Percentiles rank a stretch among this genome's conserved stretches.
Evolutionary conservation across 30 jellyfish, hydroid and myxozoan genomes (phyloP).

Genomic region (Chrysaora quinquecirrha): DNA sequence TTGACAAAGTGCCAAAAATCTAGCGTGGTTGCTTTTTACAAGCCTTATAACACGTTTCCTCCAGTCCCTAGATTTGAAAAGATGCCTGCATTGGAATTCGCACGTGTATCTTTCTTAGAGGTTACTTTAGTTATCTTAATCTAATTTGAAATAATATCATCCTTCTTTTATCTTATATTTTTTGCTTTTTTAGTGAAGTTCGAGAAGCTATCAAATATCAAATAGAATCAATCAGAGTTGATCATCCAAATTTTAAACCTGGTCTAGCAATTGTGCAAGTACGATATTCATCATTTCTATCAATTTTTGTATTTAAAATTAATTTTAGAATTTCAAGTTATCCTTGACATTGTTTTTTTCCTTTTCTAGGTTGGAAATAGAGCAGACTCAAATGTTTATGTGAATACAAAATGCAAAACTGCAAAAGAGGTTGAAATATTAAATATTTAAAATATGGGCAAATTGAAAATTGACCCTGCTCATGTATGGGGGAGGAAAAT

Average conservation of each 20-base stretch:
- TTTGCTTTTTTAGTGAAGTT: slow-evolving; percentile 44
- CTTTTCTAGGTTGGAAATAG: slow-evolving; percentile 88
- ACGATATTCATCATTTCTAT: not conserved
- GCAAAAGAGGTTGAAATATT: slow-evolving; percentile 82
- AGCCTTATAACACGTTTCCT: too few species aligned
- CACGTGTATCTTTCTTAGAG: too few species aligned
- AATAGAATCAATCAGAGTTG: slow-evolving; percentile 42
- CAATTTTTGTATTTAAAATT: not conserved
- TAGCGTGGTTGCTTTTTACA: too few species aligned
- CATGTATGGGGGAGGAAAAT: too few species aligned
- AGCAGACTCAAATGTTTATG: slow-evolving; percentile 94
- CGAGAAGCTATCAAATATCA: slow-evolving; percentile 40
- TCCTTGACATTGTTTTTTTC: not conserved
- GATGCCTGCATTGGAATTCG: too few species aligned
- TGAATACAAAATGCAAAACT: slow-evolving; percentile 83
- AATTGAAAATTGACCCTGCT: not conserved
- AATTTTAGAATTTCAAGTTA: too few species aligned
- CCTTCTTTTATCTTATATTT: too few species aligned
- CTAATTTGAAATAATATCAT: too few species aligned
- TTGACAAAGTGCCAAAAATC: too few species aligned
- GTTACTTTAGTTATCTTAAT: too few species aligned
- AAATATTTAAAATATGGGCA: too few species aligned
- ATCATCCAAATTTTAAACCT: slow-evolving; percentile 69
- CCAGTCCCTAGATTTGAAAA: too few species aligned
- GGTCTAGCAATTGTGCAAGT: slow-evolving; percentile 85